Conservation (phyloP, 1,140 invertebrate genomes). For the Microvelia longipes region DNA sequence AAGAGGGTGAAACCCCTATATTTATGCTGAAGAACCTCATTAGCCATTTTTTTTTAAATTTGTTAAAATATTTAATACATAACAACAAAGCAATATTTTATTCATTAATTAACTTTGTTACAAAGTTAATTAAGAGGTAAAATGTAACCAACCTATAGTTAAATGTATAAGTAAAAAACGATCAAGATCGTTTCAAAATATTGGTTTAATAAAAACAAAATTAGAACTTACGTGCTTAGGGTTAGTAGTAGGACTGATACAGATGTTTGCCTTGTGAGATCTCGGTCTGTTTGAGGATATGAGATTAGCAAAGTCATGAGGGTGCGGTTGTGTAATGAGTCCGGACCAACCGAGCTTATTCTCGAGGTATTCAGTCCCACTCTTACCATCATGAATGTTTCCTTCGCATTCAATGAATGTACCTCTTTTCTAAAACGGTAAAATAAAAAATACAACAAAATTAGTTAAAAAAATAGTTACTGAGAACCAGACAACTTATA, state of each 20-base stretch:
- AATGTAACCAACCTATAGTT: too few relatives aligned
- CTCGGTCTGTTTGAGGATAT: slow-evolving; percentile 33
- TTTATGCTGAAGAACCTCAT: too few relatives aligned
- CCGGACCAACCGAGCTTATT: slow-evolving; percentile 53
- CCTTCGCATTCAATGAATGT: slow-evolving; percentile 45
- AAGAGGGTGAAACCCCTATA: too few relatives aligned
- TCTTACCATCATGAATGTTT: slow-evolving; percentile 35
- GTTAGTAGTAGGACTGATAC: slow-evolving; percentile 51
- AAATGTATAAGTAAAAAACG: neutral
- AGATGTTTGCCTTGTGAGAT: slow-evolving; percentile 40
- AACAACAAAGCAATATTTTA: neutral
- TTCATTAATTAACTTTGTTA: too few relatives aligned
- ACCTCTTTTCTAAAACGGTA: slow-evolving; percentile 35
- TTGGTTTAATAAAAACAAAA: neutral
- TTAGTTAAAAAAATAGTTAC: neutral
- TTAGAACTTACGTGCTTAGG: slow-evolving; percentile 46
- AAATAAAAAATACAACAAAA: slow-evolving; percentile 2
- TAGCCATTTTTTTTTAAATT: too few relatives aligned
- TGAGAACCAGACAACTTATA: neutral
- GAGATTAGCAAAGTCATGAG: slow-evolving; percentile 46
- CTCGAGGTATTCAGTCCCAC: slow-evolving; percentile 51
- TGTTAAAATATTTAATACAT: neutral
- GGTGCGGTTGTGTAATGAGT: slow-evolving; percentile 55
- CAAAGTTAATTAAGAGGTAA: too few relatives aligned
- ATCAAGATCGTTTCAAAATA: neutral